Evolutionary conservation across 2,797 vertebrate species (phyloP).

Genomic region (Scomberomorus guttatus): DNA sequence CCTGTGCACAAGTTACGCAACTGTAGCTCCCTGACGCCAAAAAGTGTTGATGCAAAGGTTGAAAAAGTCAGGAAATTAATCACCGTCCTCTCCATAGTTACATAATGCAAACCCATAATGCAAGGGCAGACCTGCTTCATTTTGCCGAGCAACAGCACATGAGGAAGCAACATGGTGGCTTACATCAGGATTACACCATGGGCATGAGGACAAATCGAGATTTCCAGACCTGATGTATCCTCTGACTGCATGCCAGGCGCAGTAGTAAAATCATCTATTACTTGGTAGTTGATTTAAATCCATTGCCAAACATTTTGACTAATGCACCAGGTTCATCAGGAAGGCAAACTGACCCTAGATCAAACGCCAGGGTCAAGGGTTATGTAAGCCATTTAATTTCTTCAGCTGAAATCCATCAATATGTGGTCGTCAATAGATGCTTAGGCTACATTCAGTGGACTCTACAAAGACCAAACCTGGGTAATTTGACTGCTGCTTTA

Average conservation of each 20-base stretch:
- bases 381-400: conserved; percentile 19
- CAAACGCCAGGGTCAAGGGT: conserved; percentile 40
- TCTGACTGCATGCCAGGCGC: conserved; percentile 64
- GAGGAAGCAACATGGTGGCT: conserved; percentile 67
- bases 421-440: conserved; percentile 5
- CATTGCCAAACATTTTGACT: conserved; percentile 16
- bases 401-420: conserved; percentile 23
- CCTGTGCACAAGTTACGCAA: conserved; percentile 51
- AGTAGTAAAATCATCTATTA: conserved; percentile 51
- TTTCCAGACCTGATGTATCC: conserved; percentile 72
- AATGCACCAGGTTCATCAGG: conserved; percentile 2
- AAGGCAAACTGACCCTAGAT: conserved; percentile 18
- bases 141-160: conserved; percentile 68
- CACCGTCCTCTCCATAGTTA: conserved; percentile 53
- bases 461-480: background rate
- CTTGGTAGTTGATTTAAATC: background rate
- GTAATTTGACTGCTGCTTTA: conserved; percentile 4
- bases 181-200: conserved; percentile 80
- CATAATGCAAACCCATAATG: conserved; percentile 65
- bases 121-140: conserved; percentile 46
- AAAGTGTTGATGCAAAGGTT: conserved; percentile 40
- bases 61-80: conserved; percentile 52
- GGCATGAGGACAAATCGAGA: conserved; percentile 69
- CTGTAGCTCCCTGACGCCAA: conserved; percentile 3
- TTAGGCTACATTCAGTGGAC: conserved; percentile 1